A percentile compares a stretch with the other conserved stretches of the same genome.
Evolutionary conservation across 2,797 vertebrate species (phyloP).

Genomic region (Tangara arthus): DNA sequence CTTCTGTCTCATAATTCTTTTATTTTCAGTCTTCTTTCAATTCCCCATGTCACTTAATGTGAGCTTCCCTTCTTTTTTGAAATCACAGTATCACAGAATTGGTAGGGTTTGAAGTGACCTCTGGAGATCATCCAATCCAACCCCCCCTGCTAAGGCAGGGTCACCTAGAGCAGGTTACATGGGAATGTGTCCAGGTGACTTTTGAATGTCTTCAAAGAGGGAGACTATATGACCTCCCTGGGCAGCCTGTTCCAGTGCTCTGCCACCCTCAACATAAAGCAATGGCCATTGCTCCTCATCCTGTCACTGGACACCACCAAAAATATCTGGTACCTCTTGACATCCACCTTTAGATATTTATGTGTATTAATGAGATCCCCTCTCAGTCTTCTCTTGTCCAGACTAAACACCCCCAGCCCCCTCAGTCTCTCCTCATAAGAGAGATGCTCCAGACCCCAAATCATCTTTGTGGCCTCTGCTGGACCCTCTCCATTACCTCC

Average conservation of each 20-base stretch:
- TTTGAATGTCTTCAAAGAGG: neutral
- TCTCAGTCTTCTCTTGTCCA: neutral
- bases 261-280: rapidly evolving
- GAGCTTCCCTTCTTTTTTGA: neutral
- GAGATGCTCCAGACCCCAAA: neutral
- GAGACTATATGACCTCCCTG: neutral
- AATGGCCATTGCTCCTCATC: neutral
- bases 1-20: neutral
- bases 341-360: neutral
- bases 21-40: neutral
- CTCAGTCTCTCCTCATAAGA: rapidly evolving
- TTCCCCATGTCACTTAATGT: neutral
- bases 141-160: neutral
- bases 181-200: neutral
- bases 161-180: neutral
- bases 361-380: too few species aligned
- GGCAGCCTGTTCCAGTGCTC: neutral
- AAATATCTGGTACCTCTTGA: neutral
- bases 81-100: neutral
- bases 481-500: neutral
- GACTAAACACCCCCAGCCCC: neutral
- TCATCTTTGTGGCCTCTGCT: neutral
- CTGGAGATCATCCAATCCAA: neutral
- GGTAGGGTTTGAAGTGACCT: neutral
- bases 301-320: too few species aligned